A percentile compares a stretch with the other conserved stretches of the same genome.
These are phyloP conservation scores for Rhyacophila evoluta DNA, from an alignment of 2,888 invertebrate genomes.

Conservation along the genomic window DNA sequence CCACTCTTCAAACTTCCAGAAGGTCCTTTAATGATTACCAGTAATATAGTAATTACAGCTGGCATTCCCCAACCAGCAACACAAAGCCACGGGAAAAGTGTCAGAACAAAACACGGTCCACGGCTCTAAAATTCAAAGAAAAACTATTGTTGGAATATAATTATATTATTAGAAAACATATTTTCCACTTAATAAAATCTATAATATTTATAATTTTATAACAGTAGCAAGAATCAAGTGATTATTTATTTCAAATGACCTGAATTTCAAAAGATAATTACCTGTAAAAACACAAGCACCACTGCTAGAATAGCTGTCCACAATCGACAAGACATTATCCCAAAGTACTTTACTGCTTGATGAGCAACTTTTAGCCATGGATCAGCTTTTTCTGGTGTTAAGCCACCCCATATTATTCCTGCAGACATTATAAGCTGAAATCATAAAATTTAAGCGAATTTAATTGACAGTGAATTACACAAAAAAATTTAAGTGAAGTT, in stretches of 20 bases:
- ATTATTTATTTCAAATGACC: no score
- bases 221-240: no score
- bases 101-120: constrained; percentile 85
- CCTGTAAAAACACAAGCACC: constrained; percentile 82
- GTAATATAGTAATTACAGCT: constrained; percentile 73
- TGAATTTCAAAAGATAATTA: constrained; percentile 56
- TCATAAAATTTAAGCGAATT: no score
- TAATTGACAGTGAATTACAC: no score
- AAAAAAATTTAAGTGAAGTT: no score
- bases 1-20: constrained; percentile 85
- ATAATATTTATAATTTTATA: no score
- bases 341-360: constrained; percentile 80
- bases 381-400: constrained; percentile 66
- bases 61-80: constrained; percentile 76
- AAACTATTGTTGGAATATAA: no score
- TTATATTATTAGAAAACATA: no score
- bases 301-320: constrained; percentile 90
- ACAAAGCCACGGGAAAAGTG: constrained; percentile 77
- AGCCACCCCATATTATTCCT: constrained; percentile 82
- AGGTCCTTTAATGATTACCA: constrained; percentile 75
- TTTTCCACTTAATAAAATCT: no score
- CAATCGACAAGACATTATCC: constrained; percentile 84
- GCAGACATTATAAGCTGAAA: constrained; percentile 75
- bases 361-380: constrained; percentile 79
- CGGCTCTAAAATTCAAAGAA: constrained; percentile 73